Base-by-base conservation (phyloP, 1,140 invertebrate genomes). In the Fopius arisanus region DNA sequence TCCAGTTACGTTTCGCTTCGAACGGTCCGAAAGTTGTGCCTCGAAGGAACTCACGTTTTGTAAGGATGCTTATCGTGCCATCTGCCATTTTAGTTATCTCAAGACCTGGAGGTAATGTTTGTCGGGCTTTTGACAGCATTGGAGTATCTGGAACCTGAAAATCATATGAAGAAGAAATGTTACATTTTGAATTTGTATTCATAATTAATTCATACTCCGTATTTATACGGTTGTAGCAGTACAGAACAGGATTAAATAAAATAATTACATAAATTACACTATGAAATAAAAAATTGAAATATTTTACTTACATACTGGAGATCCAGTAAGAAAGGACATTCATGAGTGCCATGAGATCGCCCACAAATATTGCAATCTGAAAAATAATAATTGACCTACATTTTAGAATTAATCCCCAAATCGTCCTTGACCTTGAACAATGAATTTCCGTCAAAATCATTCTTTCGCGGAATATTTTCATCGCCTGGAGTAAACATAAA, bases 1-100 rank as follows among this genome's bases (percentile, higher is more conserved):
- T n/a, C 33, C 77, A 74, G 7, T 81, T 83, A 41, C 81, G 79
- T 71, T 83, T 86, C 19, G 88, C 88, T 74, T 87, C 81, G 67
- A 88, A 83, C 21, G 89, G 89, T 6, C 89, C 89, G 76, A 89
- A 88, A 69, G 86, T 84, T 6, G 86, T 88, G 41, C 87, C 88
- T 51, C 78, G 77, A 10, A 73, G 66, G 51, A 89, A 81, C 14
- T 72, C 31, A 48, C 78, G 70, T 41, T 82, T 83, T 1, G 84
- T 77, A 9, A 88, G 77, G 3, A 87, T 81, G 6, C 81, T 78
- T 3, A 78, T 80, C 0, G 80, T 80, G 14, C 83, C 84, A 41
- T 82, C 78, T 3, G 78, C 77, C 67, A 85, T 80, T 65, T 70
- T 70, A 16, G 81, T 74, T 19, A 83, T 79, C 59, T 83, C 78